Evolutionary conservation across 2,797 vertebrate genomes (phyloP).

Genomic region (Chromis chromis): DNA sequence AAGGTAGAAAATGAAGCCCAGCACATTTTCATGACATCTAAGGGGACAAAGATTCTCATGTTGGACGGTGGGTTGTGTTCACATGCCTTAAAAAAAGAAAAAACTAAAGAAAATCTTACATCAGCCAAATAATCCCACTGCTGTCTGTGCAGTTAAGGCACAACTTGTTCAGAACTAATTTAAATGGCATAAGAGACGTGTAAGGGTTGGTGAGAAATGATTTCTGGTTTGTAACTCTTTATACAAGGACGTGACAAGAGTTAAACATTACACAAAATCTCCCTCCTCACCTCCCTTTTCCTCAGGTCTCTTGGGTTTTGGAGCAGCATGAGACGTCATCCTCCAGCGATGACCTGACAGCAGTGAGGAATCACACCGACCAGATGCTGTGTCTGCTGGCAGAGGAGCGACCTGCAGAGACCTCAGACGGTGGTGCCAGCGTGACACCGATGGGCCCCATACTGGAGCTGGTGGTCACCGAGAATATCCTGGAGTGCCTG

Average conservation of each 20-base stretch:
- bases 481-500: slow-evolving; percentile 90
- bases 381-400: slow-evolving; percentile 96
- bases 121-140: not conserved
- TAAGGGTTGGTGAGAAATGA: not conserved
- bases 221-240: not conserved
- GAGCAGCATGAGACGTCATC: slow-evolving; percentile 86
- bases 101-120: not conserved
- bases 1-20: not conserved
- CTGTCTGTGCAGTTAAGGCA: no score
- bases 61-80: no score
- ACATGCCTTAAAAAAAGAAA: not conserved
- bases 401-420: slow-evolving; percentile 88
- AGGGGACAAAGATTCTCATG: not conserved
- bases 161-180: no score
- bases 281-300: not conserved
- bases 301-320: slow-evolving; percentile 92
- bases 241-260: not conserved
- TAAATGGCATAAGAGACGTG: not conserved
- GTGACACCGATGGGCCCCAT: slow-evolving; percentile 86
- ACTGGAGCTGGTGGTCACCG: slow-evolving; percentile 88
- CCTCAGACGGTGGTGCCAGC: slow-evolving; percentile 46
- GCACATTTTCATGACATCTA: not conserved
- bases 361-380: slow-evolving; percentile 94
- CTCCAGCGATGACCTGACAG: slow-evolving; percentile 91
- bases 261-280: not conserved